Percentiles rank a stretch among this genome's conserved stretches.
phyloP scores from a whole-genome alignment of 2,888 invertebrate genomes.

The Heteropelma amictum region DNA sequence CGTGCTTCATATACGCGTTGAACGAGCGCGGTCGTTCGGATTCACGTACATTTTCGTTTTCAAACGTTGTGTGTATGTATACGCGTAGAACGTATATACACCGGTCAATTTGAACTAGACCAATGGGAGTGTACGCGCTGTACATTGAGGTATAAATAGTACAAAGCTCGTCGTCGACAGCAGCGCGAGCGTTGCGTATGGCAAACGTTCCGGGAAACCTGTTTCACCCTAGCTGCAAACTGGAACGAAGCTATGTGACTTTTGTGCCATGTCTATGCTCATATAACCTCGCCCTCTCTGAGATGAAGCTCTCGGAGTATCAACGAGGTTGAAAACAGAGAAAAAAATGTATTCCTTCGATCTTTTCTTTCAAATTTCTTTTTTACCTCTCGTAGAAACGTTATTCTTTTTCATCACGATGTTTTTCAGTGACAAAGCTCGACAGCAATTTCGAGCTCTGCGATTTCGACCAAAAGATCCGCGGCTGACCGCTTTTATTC shows the following conservation, averaged over 20 bases:
- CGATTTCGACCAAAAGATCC: too few species aligned
- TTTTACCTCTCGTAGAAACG: not conserved
- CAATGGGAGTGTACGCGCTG: slow-evolving; percentile 7
- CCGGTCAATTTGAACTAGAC: not conserved
- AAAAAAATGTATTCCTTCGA: too few species aligned
- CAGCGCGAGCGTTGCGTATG: slow-evolving; percentile 15
- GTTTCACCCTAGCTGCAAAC: slow-evolving; percentile 36
- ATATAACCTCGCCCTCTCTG: not conserved
- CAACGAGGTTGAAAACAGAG: not conserved
- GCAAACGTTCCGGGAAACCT: slow-evolving; percentile 43
- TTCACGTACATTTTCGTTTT: too few species aligned
- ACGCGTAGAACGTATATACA: not conserved
- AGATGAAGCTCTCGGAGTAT: slow-evolving; percentile 14
- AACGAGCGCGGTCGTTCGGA: too few species aligned
- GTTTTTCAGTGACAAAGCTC: too few species aligned
- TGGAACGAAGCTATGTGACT: slow-evolving; percentile 38
- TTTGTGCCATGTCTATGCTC: slow-evolving; percentile 13
- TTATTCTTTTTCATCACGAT: too few species aligned
- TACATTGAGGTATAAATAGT: slow-evolving; percentile 41
- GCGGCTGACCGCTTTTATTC: too few species aligned
- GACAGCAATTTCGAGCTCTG: not conserved
- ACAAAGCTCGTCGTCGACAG: slow-evolving; percentile 38
- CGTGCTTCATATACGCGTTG: too few species aligned
- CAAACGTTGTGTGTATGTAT: too few species aligned
- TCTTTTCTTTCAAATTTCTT: not conserved